Evolutionary conservation across 2,888 invertebrate species (phyloP), one percentile per base, ranked within the genome.

Genomic region (Ophonus ardosiacus): DNA sequence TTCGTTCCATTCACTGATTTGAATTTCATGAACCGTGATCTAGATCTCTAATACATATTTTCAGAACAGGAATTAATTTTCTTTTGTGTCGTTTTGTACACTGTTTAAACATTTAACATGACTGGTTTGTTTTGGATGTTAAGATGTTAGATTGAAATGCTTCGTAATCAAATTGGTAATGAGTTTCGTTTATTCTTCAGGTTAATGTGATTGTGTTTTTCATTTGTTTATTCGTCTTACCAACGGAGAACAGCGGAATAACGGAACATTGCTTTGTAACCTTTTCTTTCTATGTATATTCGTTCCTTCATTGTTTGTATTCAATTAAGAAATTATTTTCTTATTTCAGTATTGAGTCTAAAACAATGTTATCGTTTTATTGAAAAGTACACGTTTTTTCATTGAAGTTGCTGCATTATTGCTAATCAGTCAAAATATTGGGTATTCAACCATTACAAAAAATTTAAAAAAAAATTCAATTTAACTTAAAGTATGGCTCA

Each of bases 41-140:
- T 38, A 68, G 68, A 68, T 68, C 68, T 68, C 38, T 68, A 68
- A 68, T 68, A 68, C 68, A 68, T 68, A 68, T 68, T 68, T 68
- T 68, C 38, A 15, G 68, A 68, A 68, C 68, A 31, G 21, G 68
- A 68, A 68, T 68, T 68, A 38, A 68, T 68, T 68, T 68, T 15
- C 68, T 68, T 68, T 24, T n/a, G 31, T 65, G 24, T 65, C 31
- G 65, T 65, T 59, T 65, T 65, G 65, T 65, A 7, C 38, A n/a
- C 7, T 38, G 31, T 68, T 63, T 68, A 68, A 68, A n/a, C 38
- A 31, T n/a, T 38, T 24, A 31, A 38, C 38, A 31, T n/a, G 68
- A 68, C 31, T 21, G 68, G 38, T n/a, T 68, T 68, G 38, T n/a
- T 68, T 63, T 63, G 3, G 18, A 59, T 15, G 59, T 7, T 15